phyloP scores from a whole-genome alignment of 2,797 vertebrate genomes.

The Phataginus tetradactyla region DNA sequence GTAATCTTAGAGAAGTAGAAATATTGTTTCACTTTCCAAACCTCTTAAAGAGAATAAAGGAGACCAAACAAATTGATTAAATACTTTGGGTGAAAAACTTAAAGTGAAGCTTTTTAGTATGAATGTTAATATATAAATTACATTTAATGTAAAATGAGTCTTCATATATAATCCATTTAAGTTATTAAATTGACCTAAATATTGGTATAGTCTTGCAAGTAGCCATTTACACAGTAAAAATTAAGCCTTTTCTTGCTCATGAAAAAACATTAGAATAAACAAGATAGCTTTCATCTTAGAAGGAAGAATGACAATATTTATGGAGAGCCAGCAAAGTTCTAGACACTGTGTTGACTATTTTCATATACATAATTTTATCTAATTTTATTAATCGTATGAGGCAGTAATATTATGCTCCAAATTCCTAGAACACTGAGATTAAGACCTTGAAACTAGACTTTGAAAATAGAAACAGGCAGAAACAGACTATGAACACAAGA shows the following conservation, averaged over 20 bases:
- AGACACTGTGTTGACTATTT: not conserved
- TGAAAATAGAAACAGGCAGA: not conserved
- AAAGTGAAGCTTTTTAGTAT: not conserved
- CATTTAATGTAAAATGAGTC: not conserved
- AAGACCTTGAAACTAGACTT: not conserved
- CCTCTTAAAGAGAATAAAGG: slow-evolving; percentile 22
- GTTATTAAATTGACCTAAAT: not conserved
- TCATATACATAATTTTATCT: not conserved
- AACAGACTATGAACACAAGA: not conserved
- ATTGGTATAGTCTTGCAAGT: not conserved
- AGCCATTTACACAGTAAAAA: not conserved
- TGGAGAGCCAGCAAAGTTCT: not conserved
- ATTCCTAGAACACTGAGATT: not conserved
- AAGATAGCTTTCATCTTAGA: not conserved
- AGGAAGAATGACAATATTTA: not conserved
- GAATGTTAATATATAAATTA: not conserved
- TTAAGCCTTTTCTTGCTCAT: not conserved
- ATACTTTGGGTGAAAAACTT: not conserved
- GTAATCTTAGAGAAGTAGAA: not conserved
- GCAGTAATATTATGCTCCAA: not conserved
- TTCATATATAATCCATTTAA: not conserved
- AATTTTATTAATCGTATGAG: not conserved
- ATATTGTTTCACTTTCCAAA: slow-evolving; percentile 33
- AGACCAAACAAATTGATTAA: not conserved
- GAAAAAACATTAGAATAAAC: not conserved